These are phyloP conservation scores for Adoxophyes honmai DNA, from an alignment of 1,140 invertebrate genomes.

Conservation along the genomic window DNA sequence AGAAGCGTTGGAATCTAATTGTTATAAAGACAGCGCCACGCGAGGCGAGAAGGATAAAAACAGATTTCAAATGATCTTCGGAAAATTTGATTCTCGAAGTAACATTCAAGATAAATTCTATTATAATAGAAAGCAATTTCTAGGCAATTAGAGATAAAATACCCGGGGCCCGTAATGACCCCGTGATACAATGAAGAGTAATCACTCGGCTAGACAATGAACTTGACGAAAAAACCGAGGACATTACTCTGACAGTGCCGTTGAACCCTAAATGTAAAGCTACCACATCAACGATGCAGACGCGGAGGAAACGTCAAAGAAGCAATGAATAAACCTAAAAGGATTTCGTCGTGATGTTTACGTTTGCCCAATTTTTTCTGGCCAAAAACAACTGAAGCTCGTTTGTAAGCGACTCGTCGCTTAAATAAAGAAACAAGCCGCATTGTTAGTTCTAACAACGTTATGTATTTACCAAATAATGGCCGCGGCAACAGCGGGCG, in stretches of 20 bases:
- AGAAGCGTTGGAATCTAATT: no score
- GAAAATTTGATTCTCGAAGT: no score
- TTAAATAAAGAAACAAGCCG: conserved; percentile 33
- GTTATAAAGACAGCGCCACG: no score
- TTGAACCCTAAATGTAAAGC: neutral
- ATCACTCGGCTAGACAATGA: neutral
- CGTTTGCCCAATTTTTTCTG: conserved; percentile 28
- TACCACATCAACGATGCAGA: neutral
- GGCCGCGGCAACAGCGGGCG: neutral
- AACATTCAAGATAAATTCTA: conserved; percentile 3
- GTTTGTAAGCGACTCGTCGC: conserved; percentile 28
- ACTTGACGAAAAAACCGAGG: neutral
- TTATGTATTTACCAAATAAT: conserved; percentile 15
- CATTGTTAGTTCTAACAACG: conserved; percentile 32
- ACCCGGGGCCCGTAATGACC: conserved; percentile 12
- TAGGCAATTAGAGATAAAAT: conserved; percentile 11
- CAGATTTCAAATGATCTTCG: no score
- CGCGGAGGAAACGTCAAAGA: neutral
- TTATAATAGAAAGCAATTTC: conserved; percentile 13
- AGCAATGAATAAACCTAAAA: conserved; percentile 14
- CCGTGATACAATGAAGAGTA: conserved; percentile 5
- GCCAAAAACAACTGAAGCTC: conserved; percentile 18
- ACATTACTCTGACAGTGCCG: neutral
- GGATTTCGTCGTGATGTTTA: conserved; percentile 20
- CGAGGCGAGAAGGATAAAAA: no score